Percentiles rank a stretch among this genome's conserved stretches.
These are phyloP conservation scores for Operophtera brumata DNA, from an alignment of 2,888 invertebrate species.

Conservation along the genomic window DNA sequence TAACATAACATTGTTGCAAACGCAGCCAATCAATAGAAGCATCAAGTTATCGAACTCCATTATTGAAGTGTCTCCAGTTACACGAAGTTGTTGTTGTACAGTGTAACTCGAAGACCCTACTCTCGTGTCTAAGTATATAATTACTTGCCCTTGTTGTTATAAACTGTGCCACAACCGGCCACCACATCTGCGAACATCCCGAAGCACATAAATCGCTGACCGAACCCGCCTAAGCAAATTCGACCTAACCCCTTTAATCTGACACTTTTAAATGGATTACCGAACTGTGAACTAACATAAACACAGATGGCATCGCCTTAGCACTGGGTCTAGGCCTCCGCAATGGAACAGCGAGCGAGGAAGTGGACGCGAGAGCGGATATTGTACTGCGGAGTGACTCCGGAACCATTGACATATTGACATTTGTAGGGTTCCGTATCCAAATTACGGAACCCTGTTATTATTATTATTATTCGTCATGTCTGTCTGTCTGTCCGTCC, in stretches of 20 bases:
- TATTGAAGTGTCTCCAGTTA: slow-evolving; percentile 7
- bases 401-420: too few relatives aligned
- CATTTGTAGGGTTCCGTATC: too few relatives aligned
- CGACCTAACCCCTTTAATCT: slow-evolving; percentile 60
- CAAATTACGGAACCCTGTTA: too few relatives aligned
- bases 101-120: slow-evolving; percentile 36
- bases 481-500: too few relatives aligned
- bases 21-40: slow-evolving; percentile 11
- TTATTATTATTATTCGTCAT: too few relatives aligned
- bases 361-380: not conserved
- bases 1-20: slow-evolving; percentile 1
- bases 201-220: slow-evolving; percentile 63
- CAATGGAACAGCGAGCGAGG: not conserved
- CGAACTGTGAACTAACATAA: slow-evolving; percentile 49
- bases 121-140: slow-evolving; percentile 64
- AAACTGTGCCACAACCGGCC: slow-evolving; percentile 60
- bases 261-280: slow-evolving; percentile 70
- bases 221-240: slow-evolving; percentile 64
- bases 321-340: slow-evolving; percentile 2
- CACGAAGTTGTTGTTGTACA: slow-evolving; percentile 18
- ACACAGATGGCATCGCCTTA: slow-evolving; percentile 50
- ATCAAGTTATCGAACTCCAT: slow-evolving; percentile 16
- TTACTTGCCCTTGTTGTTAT: slow-evolving; percentile 70
- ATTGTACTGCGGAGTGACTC: too few relatives aligned
- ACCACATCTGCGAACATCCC: slow-evolving; percentile 58